Conservation (phyloP, 2,888 invertebrate species). For the Melinaea menophilus region DNA sequence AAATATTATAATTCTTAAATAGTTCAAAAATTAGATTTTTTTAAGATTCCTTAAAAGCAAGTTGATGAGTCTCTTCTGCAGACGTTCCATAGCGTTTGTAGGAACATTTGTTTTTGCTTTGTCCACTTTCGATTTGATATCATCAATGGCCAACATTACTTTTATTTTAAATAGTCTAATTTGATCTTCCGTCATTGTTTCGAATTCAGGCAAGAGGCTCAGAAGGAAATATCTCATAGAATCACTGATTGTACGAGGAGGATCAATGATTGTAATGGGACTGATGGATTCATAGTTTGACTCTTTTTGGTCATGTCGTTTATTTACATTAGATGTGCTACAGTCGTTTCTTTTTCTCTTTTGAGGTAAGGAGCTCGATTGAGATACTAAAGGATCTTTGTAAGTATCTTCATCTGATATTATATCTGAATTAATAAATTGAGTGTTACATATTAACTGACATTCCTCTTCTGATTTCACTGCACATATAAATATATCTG, state of each 20-base stretch:
- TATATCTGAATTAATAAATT: conserved; percentile 7
- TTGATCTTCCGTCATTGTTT: conserved; percentile 43
- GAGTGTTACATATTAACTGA: conserved; percentile 3
- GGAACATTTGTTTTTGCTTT: conserved; percentile 9
- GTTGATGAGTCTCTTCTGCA: conserved; percentile 25
- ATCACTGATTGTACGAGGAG: conserved; percentile 20
- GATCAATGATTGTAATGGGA: conserved; percentile 10
- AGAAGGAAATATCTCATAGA: conserved; percentile 41
- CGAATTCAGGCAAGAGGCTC: conserved; percentile 43
- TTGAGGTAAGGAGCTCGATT: conserved; percentile 9
- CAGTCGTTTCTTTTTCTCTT: conserved; percentile 15
- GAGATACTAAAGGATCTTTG: conserved; percentile 8
- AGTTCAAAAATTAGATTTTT: conserved; percentile 10
- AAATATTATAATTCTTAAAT: too few species aligned
- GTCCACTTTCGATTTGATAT: conserved; percentile 25
- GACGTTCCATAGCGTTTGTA: conserved; percentile 11
- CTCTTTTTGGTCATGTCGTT: conserved; percentile 7
- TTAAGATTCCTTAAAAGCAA: conserved; percentile 39
- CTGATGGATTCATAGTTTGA: conserved; percentile 5
- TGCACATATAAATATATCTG: conserved; percentile 20
- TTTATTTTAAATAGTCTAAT: conserved; percentile 43
- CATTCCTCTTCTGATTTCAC: conserved; percentile 24
- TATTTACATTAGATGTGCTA: conserved; percentile 4
- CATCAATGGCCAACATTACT: conserved; percentile 33
- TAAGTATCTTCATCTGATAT: conserved; percentile 20